Conservation (phyloP, 2,113 vertebrate genomes). For the Guaruba guarouba region DNA sequence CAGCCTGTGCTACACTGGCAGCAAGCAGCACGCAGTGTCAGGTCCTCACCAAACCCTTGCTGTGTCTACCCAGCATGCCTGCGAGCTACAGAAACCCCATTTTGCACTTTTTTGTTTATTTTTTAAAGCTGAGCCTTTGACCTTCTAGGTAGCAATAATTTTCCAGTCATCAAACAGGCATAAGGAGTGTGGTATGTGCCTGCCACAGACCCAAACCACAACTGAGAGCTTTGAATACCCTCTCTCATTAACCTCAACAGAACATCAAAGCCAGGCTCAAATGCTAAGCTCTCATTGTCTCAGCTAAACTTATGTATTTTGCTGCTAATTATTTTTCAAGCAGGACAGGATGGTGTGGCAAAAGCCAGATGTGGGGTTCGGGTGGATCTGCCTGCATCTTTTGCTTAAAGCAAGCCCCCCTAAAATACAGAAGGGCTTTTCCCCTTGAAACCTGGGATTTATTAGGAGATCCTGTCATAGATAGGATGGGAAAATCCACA, state of each 20-base stretch:
- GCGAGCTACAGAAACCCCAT: not conserved
- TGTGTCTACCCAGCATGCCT: not conserved
- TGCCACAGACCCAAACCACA: slow-evolving; percentile 28
- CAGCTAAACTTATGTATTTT: not conserved
- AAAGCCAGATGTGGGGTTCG: fast-evolving
- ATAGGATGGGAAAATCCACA: not conserved
- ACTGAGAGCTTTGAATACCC: not conserved
- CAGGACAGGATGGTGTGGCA: not conserved
- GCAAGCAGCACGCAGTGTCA: not conserved
- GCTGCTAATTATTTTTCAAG: not conserved
- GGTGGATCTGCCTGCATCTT: not conserved
- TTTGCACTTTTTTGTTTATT: slow-evolving; percentile 19
- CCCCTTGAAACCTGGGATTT: not conserved
- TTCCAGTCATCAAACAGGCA: slow-evolving; percentile 20
- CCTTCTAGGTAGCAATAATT: slow-evolving; percentile 12
- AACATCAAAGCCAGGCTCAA: not conserved
- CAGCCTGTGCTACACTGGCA: fast-evolving
- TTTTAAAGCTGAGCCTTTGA: slow-evolving; percentile 12
- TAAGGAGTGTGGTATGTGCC: not conserved
- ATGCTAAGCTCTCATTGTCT: not conserved
- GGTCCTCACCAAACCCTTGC: not conserved
- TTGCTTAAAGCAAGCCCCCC: not conserved
- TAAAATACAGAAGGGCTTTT: not conserved
- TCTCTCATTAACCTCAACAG: not conserved
- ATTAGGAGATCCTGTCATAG: not conserved